Conservation (phyloP, 2,888 invertebrate species). For the Odontomyia ornata region DNA sequence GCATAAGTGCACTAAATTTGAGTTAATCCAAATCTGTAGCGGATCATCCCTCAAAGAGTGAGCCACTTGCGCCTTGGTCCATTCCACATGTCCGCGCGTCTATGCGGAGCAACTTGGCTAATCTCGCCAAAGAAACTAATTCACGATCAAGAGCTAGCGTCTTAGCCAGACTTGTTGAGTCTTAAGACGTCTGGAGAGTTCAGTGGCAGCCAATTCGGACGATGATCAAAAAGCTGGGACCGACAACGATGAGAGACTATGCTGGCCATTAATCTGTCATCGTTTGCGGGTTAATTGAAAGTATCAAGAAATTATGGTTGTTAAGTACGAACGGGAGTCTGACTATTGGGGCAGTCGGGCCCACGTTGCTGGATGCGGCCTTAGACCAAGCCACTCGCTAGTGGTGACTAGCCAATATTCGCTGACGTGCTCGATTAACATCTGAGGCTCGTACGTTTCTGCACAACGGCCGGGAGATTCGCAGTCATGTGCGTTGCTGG, state of each 20-base stretch:
- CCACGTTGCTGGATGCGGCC: no score
- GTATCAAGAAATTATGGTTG: conserved; percentile 38
- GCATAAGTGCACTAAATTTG: no score
- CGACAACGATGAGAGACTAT: conserved; percentile 25
- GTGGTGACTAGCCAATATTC: not conserved
- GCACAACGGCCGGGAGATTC: not conserved
- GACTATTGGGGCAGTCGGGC: not conserved
- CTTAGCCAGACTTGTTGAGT: conserved; percentile 29
- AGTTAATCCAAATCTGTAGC: no score
- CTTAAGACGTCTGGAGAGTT: conserved; percentile 35
- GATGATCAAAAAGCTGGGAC: conserved; percentile 39
- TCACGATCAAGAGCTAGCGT: conserved; percentile 1
- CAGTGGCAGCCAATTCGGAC: conserved; percentile 25
- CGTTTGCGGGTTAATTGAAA: conserved; percentile 44
- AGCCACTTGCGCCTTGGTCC: no score
- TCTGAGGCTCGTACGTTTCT: not conserved
- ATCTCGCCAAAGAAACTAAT: not conserved
- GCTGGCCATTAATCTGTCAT: conserved; percentile 42
- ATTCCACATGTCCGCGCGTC: no score
- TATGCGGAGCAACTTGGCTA: not conserved
- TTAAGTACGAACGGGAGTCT: conserved; percentile 16
- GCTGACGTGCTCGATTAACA: conserved; percentile 2
- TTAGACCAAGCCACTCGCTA: not conserved
- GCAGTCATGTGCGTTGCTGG: not conserved
- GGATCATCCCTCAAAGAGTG: no score